These are phyloP conservation scores for Drosophila littoralis DNA, from an alignment of 1,140 invertebrate genomes.

Conservation along the genomic window DNA sequence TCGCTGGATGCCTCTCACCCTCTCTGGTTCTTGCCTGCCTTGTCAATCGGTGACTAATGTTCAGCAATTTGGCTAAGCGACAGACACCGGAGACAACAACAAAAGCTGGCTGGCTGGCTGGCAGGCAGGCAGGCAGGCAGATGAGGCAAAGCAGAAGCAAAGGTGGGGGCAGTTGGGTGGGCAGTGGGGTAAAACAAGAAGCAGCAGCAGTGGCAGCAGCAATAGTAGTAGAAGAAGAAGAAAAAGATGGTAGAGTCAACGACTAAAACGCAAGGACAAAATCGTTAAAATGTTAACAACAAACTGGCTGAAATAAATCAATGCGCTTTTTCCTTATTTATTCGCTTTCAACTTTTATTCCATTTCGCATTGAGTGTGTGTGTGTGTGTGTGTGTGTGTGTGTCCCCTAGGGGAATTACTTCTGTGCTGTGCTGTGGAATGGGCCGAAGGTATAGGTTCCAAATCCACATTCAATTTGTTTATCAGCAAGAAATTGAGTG, in stretches of 20 bases:
- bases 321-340: constrained; percentile 78
- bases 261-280: constrained; percentile 77
- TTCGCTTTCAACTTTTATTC: constrained; percentile 77
- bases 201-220: not conserved
- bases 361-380: constrained; percentile 35
- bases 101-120: not conserved
- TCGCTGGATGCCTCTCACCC: constrained; percentile 29
- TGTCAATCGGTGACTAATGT: constrained; percentile 82
- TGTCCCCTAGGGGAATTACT: constrained; percentile 40
- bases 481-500: constrained; percentile 79
- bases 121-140: constrained; percentile 17
- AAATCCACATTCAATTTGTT: constrained; percentile 79
- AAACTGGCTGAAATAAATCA: constrained; percentile 80
- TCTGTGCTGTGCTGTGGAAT: too few relatives aligned
- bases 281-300: constrained; percentile 83
- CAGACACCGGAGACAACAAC: constrained; percentile 64
- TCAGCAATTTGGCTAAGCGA: constrained; percentile 82
- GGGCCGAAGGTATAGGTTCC: constrained; percentile 2
- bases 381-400: constrained; percentile 25
- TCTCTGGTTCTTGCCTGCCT: constrained; percentile 46
- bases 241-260: not conserved
- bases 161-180: not conserved
- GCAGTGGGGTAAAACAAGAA: not conserved
- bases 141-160: constrained; percentile 7
- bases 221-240: constrained; percentile 8